Evolutionary conservation across 2,888 invertebrate species (phyloP), one percentile per base, ranked within the genome.

Genomic region (Parnassius mnemosyne): DNA sequence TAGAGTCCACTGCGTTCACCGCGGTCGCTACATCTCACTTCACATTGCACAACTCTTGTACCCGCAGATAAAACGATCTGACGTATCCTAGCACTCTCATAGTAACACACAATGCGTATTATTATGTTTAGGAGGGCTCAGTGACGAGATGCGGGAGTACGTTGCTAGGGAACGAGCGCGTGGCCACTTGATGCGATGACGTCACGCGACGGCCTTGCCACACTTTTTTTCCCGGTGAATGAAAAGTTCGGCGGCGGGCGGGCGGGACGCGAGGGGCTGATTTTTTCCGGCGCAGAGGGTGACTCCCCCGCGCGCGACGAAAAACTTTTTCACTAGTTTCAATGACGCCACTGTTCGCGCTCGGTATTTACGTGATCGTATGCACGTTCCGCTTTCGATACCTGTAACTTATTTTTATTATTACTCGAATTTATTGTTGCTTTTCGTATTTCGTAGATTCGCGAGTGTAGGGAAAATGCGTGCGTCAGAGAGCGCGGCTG

Each of bases 211-310:
- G 91, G 91, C 92, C 92, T 92, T 92, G 92, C 92, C 92, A 92
- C 92, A 91, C 91, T 92, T 92, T 92, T 92, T 92, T 91, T 85
- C 87, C 85, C 85, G 79, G 89, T 92, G 93, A 93, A 93, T 93
- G 93, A 93, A 93, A 93, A 92, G 92, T 93, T 93, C 84, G 89
- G 90, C 86, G 89, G 89, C 88, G 88, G 90, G 82, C 88, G 83
- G 84, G 79, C 66, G 86, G 84, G 87, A 81, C 80, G 87, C 81
- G 87, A 84, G 88, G 89, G 85, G 75, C 81, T 71, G 85, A 85
- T 89, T 92, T 91, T 91, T 90, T 88, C 84, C 84, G 83, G 81
- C 80, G 81, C 74, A 71, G 80, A 84, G 89, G 89, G 89, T 85
- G 85, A 80, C 80, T 78, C 84, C 86, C 88, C 84, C 87, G 84